Conservation (phyloP, 2,113 vertebrate species). For the Pelusios castaneus region DNA sequence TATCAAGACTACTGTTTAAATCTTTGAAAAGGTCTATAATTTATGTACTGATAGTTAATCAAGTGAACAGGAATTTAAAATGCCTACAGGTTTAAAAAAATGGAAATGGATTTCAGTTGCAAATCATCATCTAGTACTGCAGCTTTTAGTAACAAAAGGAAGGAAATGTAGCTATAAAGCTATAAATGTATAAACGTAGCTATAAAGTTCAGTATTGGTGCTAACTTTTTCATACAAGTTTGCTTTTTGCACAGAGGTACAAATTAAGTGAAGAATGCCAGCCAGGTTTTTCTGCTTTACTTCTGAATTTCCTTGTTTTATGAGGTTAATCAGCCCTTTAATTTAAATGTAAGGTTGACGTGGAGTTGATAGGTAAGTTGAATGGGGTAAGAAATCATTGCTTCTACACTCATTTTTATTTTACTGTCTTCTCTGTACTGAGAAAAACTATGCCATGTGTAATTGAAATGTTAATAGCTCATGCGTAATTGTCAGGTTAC, state of each 20-base stretch:
- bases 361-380: not conserved
- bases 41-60: not conserved
- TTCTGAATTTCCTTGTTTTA: not conserved
- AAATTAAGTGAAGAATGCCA: not conserved
- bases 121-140: not conserved
- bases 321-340: not conserved
- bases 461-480: not conserved
- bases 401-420: not conserved
- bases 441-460: not conserved
- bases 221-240: not conserved
- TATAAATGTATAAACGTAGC: too few species aligned
- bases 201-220: not conserved
- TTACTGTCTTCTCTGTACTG: not conserved
- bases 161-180: not conserved
- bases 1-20: not conserved
- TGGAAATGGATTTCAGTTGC: not conserved
- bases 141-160: not conserved
- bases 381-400: not conserved
- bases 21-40: not conserved
- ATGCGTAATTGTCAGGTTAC: accelerated
- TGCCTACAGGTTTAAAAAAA: not conserved
- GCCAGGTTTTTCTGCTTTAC: not conserved
- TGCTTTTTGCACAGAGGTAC: not conserved
- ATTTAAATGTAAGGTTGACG: not conserved
- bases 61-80: not conserved